Evolutionary conservation across 2,888 invertebrate species (phyloP), one percentile per base, ranked within the genome.

Genomic region (Ophion obscuratus): DNA sequence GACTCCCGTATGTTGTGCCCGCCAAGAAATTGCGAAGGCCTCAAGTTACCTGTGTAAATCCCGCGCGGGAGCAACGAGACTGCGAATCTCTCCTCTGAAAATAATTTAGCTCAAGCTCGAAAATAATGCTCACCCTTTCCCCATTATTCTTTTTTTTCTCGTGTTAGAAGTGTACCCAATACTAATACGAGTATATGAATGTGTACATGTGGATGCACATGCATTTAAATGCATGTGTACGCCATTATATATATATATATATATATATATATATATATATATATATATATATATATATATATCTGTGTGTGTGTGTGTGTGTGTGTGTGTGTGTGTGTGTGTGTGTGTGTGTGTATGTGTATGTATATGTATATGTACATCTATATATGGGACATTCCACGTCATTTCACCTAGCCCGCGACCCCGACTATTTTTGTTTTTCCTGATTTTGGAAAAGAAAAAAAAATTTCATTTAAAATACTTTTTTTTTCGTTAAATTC

Each of bases 41-140:
- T 70, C 70, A 61, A 79, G 64, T 75, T 71, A 71, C 66, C 24
- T 27, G 61, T 53, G 64, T 11, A 62, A 24, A 14, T 44, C 62
- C 57, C 47, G 44, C 67, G 44, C 17, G 66, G 17, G 53, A 53
- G 53, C 53, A 53, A 53, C 62, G 67, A 73, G 47, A 44, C 47
- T 53, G 62, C 24, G 59, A 76, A 44, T 61, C 75, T 73, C 57
- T 77, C 61, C 44, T 75, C 66, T 47, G 74, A 36, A 75, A 81
- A 85, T 85, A 84, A 86, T 83, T 86, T 66, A 74, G 36, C 76
- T 77, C 84, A 40, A 64, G 74, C 59, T 75, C 40, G 44, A 71
- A 77, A 82, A 64, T 76, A 66, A 71, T 81, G 67, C 24, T 36
- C 74, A 70, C 27, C 61, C 70, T 64, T 75, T 68, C 40, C 36